Base-by-base conservation (phyloP, 2,797 vertebrate species). In the Enoplosus armatus region DNA sequence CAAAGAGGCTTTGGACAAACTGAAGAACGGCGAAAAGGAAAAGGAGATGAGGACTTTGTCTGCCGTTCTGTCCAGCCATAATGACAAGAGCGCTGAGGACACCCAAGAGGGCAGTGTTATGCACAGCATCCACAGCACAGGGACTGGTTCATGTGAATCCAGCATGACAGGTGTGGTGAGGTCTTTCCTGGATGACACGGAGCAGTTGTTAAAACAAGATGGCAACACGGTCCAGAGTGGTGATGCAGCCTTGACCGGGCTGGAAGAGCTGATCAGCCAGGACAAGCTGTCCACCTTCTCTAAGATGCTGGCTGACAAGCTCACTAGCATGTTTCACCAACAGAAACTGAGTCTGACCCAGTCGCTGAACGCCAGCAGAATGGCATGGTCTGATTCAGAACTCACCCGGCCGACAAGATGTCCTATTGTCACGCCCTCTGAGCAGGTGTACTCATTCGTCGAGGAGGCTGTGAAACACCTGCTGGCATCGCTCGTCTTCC, bases 391-490 rank as follows among this genome's bases (percentile, higher is more conserved):
- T 3, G 54, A 43, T 29, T 27, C 66, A 3, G 65, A 68, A 22
- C 50, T 55, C 11, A 16, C 7, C 26, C 1, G 7, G 27, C 39
- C 12, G 5, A 2, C 12, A 10, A 29, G 12, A n/a, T 1, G 0
- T 22, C 33, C 20, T 20, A 2, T 5, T 6, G 26, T 56, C 3
- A 3, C 0, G 4, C 51, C 39, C 11, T 24, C 37, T 1, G 20
- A 56, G 7, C 27, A 45, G 53, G 22, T 69, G 66, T 56, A 69
- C 20, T 8, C 7, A 2, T 56, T 69, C 1, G 26, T 45, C 0
- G 39, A 69, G 66, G 66, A 56, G 16, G 27, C 53, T 1, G 37
- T 69, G 8, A 69, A 55, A 43, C 18, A 5, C 26, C 66, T 69
- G 26, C 27, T 69, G 64, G 12, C 16, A 8, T 39, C 48, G 1